Evolutionary conservation across 2,113 vertebrate species (phyloP).

Genomic region (Cebidichthys violaceus): DNA sequence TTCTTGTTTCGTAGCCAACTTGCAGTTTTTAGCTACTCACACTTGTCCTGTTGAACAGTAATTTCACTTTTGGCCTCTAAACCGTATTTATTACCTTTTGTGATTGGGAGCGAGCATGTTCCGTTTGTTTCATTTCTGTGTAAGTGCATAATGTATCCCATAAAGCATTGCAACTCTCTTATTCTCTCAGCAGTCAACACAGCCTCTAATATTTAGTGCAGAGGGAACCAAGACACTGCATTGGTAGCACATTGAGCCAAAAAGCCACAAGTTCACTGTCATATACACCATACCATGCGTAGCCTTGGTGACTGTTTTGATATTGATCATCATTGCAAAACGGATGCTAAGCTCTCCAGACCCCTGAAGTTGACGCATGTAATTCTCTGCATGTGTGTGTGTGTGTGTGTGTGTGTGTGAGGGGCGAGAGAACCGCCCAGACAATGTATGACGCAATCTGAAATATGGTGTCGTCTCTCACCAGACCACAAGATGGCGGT

Average conservation of each 20-base stretch:
- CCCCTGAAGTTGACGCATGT: neutral
- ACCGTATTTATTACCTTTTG: conserved; percentile 12
- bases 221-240: neutral
- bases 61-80: conserved; percentile 9
- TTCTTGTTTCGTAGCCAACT: neutral
- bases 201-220: conserved; percentile 13
- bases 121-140: neutral
- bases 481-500: no score
- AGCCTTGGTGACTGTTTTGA: neutral
- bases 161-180: conserved; percentile 2
- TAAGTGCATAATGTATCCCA: conserved; percentile 9
- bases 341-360: neutral
- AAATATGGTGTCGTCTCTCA: no score
- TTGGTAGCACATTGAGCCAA: neutral
- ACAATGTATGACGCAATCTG: no score
- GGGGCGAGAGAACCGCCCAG: no score
- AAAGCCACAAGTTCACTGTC: neutral
- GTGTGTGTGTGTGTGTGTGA: no score
- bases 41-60: neutral
- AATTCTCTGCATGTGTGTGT: no score
- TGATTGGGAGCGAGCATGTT: neutral
- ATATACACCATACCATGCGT: neutral
- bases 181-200: conserved; percentile 6
- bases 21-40: neutral
- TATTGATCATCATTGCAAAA: conserved; percentile 28